These are phyloP conservation scores for Syrphus vitripennis DNA, from an alignment of 2,888 invertebrate species.

Conservation along the genomic window DNA sequence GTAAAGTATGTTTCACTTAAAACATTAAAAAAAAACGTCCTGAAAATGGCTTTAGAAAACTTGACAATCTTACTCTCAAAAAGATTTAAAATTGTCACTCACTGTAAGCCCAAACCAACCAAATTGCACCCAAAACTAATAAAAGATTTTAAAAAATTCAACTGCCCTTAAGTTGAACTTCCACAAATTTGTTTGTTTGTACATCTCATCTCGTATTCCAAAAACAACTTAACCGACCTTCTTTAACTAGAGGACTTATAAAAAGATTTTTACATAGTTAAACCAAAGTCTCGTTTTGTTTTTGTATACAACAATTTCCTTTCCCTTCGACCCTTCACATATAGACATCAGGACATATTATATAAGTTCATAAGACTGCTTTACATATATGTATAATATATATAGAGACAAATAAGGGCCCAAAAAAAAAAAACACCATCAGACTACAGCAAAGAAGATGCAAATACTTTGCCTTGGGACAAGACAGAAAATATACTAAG, in stretches of 20 bases:
- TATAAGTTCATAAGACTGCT: neutral
- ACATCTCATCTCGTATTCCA: neutral
- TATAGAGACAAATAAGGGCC: neutral
- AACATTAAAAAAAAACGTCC: too few species aligned
- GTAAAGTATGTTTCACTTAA: too few species aligned
- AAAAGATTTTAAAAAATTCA: too few species aligned
- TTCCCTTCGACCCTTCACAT: neutral
- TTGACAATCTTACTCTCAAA: too few species aligned
- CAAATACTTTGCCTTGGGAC: conserved; percentile 34
- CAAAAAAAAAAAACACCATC: conserved; percentile 9
- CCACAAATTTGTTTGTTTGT: neutral
- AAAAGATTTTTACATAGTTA: conserved; percentile 9
- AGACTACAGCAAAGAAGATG: conserved; percentile 24
- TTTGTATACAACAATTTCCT: neutral
- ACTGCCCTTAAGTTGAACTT: neutral
- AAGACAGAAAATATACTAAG: neutral
- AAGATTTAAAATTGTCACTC: too few species aligned
- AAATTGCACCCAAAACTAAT: too few species aligned
- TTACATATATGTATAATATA: neutral
- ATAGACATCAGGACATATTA: neutral
- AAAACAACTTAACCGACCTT: neutral
- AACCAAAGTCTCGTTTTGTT: neutral
- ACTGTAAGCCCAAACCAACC: too few species aligned
- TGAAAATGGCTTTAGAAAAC: too few species aligned
- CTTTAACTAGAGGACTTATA: neutral